Evolutionary conservation across 2,113 vertebrate genomes (phyloP), one percentile per base, ranked within the genome.

Genomic region (Piaya cayana): DNA sequence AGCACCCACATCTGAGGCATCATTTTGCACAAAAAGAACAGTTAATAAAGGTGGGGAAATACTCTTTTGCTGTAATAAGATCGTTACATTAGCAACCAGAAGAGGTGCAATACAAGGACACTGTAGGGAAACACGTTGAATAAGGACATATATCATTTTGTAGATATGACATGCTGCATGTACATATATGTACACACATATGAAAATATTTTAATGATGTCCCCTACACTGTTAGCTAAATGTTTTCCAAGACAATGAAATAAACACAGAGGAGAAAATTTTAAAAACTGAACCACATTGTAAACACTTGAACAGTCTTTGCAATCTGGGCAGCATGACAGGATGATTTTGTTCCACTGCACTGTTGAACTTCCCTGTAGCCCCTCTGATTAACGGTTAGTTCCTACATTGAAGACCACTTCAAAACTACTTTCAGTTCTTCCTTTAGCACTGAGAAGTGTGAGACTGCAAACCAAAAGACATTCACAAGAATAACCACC

Each of bases 131-230:
- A 29, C 21, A 52, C 9, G 27, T 8, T 75, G 52, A 62, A 50
- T 39, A 68, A 55, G 29, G 63, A 82, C 6, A 20, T 11, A 45
- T 75, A 15, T 34, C 71, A 27, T 63, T 77, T 72, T 50, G 19
- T 49, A 72, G 34, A 58, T 30, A 12, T 6, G 11, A 74, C 7
- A 32, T 1, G 0, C 39, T 43, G 20, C n/a, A 15, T 36, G 64
- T 23, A 81, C 0, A 1, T 20, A 34, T 11, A 56, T 0, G 1
- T 13, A 81, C 6, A 17, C 0, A 0, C 1, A 2, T 25, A 21
- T 42, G 50, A 13, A 55, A 82, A 50, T 59, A 58, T 47, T 68
- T 81, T 77, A 76, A 56, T 22, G 26, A 69, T 55, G 37, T 23
- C 15, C 5, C 42, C 37, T 63, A 72, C 8, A 25, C 14, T 58